Evolutionary conservation across 2,113 vertebrate genomes (phyloP).

Genomic region (Pomatorhinus ruficollis): DNA sequence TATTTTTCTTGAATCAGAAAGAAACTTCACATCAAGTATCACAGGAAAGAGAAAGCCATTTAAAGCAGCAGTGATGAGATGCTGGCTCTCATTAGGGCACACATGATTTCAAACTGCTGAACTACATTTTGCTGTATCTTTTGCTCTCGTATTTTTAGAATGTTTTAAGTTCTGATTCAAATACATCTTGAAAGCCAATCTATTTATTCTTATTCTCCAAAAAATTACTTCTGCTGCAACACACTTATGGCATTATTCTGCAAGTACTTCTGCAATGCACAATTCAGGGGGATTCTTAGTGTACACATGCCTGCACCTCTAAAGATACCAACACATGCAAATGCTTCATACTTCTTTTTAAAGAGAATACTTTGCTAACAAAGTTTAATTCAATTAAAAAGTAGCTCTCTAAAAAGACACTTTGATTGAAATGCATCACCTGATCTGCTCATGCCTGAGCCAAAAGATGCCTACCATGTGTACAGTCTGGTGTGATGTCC

Average conservation of each 20-base stretch:
- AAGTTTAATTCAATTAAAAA: neutral
- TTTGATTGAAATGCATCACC: neutral
- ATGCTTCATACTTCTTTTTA: neutral
- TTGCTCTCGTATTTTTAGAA: neutral
- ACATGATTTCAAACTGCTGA: neutral
- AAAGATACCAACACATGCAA: neutral
- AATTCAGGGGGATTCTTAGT: neutral
- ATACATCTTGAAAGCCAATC: neutral
- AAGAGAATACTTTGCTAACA: neutral
- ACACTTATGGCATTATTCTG: neutral
- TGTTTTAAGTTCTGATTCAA: neutral
- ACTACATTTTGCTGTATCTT: neutral
- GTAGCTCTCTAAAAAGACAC: neutral
- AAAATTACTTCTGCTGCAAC: neutral
- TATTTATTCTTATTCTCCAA: neutral
- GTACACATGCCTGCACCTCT: neutral
- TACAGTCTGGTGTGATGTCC: conserved; percentile 94
- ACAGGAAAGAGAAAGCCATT: neutral
- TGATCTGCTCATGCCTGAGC: neutral
- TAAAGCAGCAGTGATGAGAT: neutral
- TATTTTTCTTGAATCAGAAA: neutral
- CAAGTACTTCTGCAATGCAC: neutral
- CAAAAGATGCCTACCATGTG: conserved; percentile 79
- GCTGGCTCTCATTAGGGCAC: neutral
- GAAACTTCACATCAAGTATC: neutral